Base-by-base conservation (phyloP, 2,797 vertebrate genomes). In the Mallotus villosus region DNA sequence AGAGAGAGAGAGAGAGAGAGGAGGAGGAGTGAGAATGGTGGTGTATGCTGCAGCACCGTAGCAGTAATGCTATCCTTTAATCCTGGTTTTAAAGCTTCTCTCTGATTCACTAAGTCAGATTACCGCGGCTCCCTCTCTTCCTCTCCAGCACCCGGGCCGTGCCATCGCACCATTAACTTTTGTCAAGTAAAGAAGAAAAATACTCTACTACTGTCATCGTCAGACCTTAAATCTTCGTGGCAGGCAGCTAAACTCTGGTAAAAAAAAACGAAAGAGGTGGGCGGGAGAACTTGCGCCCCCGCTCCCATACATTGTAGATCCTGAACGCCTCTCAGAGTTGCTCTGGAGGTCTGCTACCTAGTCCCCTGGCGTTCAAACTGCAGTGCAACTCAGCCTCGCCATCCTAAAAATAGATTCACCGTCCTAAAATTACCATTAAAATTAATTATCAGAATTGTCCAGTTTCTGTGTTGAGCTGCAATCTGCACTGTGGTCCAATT, bases 61-160 rank as follows among this genome's bases (percentile, higher is more conserved):
- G 80, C 82, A 82, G 82, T 82, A 85, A 88, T 82, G 84, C 86
- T 78, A 65, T 34, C 24, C 76, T 79, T 72, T 90, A 92, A 92
- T 90, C 89, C 88, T 71, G 24, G 68, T 83, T 80, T 90, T 89
- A 90, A 90, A 91, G 85, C 87, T 82, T 82, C 76, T 79, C 77
- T 83, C 82, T 80, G 86, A 89, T 90, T 91, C 86, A 87, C 84
- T 85, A 73, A 88, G 76, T 83, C 82, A 91, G 90, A 91, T 93
- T 92, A 91, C 78, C 74, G 79, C 82, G 81, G 82, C 86, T 84
- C 86, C 69, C 76, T 84, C 82, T 84, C 78, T 80, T 78, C 75
- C 77, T 72, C 77, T 77, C 62, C 32, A 73, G 81, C 62, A 74
- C 70, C 24, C 12, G 74, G 72, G 75, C 75, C 71, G 74, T 73